Evolutionary conservation across 2,888 invertebrate species (phyloP).

Genomic region (Electrophaes corylata): DNA sequence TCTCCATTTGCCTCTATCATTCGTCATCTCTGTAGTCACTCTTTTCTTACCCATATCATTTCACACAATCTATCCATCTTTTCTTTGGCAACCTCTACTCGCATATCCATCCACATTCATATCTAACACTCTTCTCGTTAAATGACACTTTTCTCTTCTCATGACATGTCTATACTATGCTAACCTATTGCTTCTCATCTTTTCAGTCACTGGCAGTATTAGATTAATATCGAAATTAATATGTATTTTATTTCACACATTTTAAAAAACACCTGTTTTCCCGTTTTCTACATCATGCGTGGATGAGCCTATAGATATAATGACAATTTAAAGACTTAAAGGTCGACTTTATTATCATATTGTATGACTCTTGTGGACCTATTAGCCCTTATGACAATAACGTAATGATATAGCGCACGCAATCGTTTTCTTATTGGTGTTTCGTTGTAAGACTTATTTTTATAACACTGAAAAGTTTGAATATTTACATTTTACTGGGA

Average conservation of each 20-base stretch:
- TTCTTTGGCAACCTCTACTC: too few relatives aligned
- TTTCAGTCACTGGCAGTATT: too few relatives aligned
- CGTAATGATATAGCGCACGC: slow-evolving; percentile 77
- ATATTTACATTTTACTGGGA: slow-evolving; percentile 37
- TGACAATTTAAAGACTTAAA: slow-evolving; percentile 84
- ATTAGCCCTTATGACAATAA: slow-evolving; percentile 82
- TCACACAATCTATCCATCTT: too few relatives aligned
- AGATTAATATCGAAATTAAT: background rate
- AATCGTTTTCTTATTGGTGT: slow-evolving; percentile 70
- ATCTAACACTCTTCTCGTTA: too few relatives aligned
- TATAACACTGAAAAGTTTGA: slow-evolving; percentile 39
- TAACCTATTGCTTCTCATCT: too few relatives aligned
- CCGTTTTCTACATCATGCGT: background rate
- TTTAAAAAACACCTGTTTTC: background rate
- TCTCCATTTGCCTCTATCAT: too few relatives aligned
- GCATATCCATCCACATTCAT: too few relatives aligned
- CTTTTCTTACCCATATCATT: too few relatives aligned
- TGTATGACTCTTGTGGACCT: slow-evolving; percentile 81
- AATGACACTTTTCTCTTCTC: too few relatives aligned
- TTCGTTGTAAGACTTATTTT: slow-evolving; percentile 44
- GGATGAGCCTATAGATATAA: slow-evolving; percentile 52
- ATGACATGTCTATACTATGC: too few relatives aligned
- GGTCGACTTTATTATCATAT: slow-evolving; percentile 83
- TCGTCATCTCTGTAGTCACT: too few relatives aligned
- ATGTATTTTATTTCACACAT: too few relatives aligned